A percentile compares a stretch with the other conserved stretches of the same genome.
Conservation (phyloP, 2,797 vertebrate genomes). For the Anisognathus igniventris region DNA sequence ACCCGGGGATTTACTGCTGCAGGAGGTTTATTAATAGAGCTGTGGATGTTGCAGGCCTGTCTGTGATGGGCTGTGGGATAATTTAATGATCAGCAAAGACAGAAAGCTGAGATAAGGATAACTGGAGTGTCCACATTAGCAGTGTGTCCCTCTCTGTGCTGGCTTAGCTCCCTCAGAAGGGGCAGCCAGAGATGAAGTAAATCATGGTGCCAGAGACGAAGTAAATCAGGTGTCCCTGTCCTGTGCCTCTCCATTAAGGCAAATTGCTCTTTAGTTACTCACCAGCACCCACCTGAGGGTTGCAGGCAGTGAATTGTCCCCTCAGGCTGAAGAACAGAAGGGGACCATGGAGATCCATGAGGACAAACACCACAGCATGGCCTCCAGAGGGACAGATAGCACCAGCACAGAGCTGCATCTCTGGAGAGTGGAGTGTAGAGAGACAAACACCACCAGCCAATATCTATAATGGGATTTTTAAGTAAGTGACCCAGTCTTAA, state of each 20-base stretch:
- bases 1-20: background rate
- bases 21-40: slow-evolving; percentile 51
- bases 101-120: slow-evolving; percentile 43
- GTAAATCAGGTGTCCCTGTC: background rate
- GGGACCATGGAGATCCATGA: background rate
- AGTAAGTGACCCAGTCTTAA: background rate
- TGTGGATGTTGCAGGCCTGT: background rate
- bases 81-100: slow-evolving; percentile 50
- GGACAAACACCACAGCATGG: accelerated
- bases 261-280: background rate
- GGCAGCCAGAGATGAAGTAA: background rate
- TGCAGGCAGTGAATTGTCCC: background rate
- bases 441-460: background rate
- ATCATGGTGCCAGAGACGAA: background rate
- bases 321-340: background rate
- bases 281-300: background rate
- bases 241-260: background rate
- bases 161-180: background rate
- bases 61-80: slow-evolving; percentile 17
- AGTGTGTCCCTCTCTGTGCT: background rate
- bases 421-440: background rate
- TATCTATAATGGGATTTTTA: background rate
- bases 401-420: background rate
- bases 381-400: background rate
- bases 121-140: background rate